A percentile compares a stretch with the other conserved stretches of the same genome.
Evolutionary conservation across 2,797 vertebrate genomes (phyloP).

Genomic region (Anabacerthia variegaticeps): DNA sequence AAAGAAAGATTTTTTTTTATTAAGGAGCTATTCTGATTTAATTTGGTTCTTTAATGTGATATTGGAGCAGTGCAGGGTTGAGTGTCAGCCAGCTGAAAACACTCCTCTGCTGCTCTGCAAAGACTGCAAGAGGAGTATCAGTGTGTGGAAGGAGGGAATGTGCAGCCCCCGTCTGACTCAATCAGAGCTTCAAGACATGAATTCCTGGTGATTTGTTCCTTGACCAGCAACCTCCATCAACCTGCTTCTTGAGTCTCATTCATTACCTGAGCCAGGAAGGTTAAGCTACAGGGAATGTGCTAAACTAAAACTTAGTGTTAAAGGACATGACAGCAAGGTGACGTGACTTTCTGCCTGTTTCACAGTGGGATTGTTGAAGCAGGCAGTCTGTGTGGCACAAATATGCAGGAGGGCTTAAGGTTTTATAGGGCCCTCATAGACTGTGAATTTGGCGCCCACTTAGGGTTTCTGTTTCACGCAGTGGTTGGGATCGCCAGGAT

Average conservation of each 20-base stretch:
- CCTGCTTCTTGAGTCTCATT: background rate
- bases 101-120: background rate
- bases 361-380: background rate
- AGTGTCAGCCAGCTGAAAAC: conserved; percentile 33
- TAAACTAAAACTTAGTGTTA: background rate
- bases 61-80: background rate
- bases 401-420: background rate
- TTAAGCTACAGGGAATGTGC: background rate
- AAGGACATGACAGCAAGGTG: background rate
- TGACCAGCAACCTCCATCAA: background rate
- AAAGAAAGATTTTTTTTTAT: conserved; percentile 63
- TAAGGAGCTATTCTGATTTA: conserved; percentile 68
- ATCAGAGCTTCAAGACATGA: background rate
- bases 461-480: background rate
- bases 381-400: background rate
- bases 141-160: background rate
- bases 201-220: conserved; percentile 4
- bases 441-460: background rate
- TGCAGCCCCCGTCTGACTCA: background rate
- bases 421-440: background rate
- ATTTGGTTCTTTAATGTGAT: conserved; percentile 63
- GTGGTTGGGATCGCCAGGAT: background rate
- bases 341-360: background rate
- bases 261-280: background rate
- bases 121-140: background rate